phyloP scores from a whole-genome alignment of 2,797 vertebrate species.

The Lindbergichthys nudifrons region DNA sequence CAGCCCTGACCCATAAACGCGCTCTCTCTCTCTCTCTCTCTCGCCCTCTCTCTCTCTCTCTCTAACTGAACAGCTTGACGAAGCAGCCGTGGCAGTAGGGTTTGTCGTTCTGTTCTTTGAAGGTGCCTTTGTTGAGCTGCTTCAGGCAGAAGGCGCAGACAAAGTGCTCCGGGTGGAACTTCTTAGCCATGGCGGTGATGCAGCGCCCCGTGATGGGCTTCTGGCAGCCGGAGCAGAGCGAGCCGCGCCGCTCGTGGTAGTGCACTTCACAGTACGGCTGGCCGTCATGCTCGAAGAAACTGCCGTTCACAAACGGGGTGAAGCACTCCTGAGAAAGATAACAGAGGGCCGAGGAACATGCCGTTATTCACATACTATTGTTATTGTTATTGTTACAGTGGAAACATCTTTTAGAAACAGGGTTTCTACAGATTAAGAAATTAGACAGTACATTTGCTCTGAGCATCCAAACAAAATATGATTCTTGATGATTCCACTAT shows the following conservation, averaged over 20 bases:
- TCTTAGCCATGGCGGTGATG: slow-evolving; percentile 98
- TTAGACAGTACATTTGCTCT: too few relatives aligned
- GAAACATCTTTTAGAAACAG: too few relatives aligned
- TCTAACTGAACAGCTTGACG: slow-evolving; percentile 97
- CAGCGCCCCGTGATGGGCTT: slow-evolving; percentile 99
- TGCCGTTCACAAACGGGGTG: slow-evolving; percentile 96
- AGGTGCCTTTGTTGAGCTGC: slow-evolving; percentile 99
- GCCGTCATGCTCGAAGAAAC: slow-evolving; percentile 97
- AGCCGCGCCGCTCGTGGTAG: slow-evolving; percentile 96
- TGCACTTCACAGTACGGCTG: slow-evolving; percentile 99
- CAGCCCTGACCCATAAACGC: slow-evolving; percentile 14
- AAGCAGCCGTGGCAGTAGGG: slow-evolving; percentile 99
- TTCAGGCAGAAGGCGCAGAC: slow-evolving; percentile 99
- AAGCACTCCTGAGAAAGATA: slow-evolving; percentile 91
- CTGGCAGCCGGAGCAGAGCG: slow-evolving; percentile 97
- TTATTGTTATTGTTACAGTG: neutral
- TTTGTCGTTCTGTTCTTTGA: slow-evolving; percentile 99
- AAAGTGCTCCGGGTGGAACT: slow-evolving; percentile 99
- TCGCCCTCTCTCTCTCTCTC: neutral
- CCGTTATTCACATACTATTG: neutral
- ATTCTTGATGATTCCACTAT: too few relatives aligned
- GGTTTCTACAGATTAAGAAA: too few relatives aligned
- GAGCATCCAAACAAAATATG: too few relatives aligned
- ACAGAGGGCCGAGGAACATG: neutral
- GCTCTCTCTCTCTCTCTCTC: neutral